Conservation (phyloP, 2,888 invertebrate genomes). For the Pandemis corylana region DNA sequence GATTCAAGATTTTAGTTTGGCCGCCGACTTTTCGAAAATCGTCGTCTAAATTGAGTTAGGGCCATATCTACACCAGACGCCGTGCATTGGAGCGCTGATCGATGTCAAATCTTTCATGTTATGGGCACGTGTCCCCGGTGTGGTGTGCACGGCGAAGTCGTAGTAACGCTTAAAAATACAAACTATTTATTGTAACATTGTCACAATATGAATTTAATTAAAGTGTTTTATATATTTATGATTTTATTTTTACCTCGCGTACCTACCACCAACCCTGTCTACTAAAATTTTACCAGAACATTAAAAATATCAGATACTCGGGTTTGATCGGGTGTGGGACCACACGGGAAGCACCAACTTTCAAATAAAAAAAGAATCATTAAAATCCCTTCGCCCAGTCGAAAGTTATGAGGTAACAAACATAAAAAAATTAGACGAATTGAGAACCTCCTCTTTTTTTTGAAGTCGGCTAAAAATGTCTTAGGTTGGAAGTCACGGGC, state of each 20-base stretch:
- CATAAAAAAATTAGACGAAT: too few species aligned
- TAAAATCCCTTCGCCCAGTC: too few species aligned
- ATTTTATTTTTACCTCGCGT: slow-evolving; percentile 37
- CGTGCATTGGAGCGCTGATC: not conserved
- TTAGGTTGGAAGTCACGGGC: too few species aligned
- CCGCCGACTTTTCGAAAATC: not conserved
- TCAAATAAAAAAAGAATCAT: too few species aligned
- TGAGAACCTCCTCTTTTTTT: too few species aligned
- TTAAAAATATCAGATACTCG: too few species aligned
- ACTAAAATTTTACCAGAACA: too few species aligned
- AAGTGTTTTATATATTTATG: slow-evolving; percentile 60
- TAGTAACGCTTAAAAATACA: slow-evolving; percentile 56
- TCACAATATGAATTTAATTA: slow-evolving; percentile 66
- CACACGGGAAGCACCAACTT: too few species aligned
- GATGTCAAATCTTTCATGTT: slow-evolving; percentile 31
- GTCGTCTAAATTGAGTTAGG: not conserved
- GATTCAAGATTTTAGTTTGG: not conserved
- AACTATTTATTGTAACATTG: slow-evolving; percentile 67
- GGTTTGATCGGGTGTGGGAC: too few species aligned
- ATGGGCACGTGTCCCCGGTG: not conserved
- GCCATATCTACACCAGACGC: not conserved
- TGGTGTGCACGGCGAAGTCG: slow-evolving; percentile 54
- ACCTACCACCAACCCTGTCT: too few species aligned
- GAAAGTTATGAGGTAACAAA: too few species aligned
- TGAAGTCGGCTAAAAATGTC: too few species aligned